Conservation (phyloP, 2,888 invertebrate genomes). For the Idaea dimidiata region DNA sequence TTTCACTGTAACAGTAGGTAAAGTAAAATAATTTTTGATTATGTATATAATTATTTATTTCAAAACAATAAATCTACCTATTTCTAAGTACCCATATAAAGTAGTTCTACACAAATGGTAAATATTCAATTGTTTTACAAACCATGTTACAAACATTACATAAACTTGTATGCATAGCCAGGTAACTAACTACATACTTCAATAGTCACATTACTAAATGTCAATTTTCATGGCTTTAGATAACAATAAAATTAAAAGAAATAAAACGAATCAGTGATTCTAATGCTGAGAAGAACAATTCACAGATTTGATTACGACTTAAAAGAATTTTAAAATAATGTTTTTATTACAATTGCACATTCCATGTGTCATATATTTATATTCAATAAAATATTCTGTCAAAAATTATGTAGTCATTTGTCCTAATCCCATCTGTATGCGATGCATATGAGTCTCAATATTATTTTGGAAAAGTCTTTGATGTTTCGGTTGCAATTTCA, state of each 20-base stretch:
- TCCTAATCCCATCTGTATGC: slow-evolving; percentile 89
- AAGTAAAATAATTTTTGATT: neutral
- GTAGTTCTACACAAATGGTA: neutral
- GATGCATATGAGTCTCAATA: slow-evolving; percentile 95
- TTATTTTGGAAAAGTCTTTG: slow-evolving; percentile 90
- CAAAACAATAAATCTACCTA: neutral
- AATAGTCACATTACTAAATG: neutral
- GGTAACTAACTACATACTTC: neutral
- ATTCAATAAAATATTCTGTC: slow-evolving; percentile 38
- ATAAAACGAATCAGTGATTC: neutral
- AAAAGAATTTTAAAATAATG: neutral
- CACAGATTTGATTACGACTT: neutral
- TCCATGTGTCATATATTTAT: neutral
- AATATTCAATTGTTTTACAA: neutral
- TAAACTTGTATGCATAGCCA: neutral
- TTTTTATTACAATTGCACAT: slow-evolving; percentile 15
- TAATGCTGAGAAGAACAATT: neutral
- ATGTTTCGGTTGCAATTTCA: slow-evolving; percentile 87
- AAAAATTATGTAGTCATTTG: slow-evolving; percentile 54
- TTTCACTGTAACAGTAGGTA: too few species aligned
- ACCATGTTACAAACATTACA: neutral
- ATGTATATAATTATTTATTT: neutral
- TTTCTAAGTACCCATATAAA: neutral
- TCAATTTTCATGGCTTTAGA: neutral
- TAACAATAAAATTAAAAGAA: neutral